A percentile compares a stretch with the other conserved stretches of the same genome.
Evolutionary conservation across 1,140 invertebrate genomes (phyloP).

Genomic region (Pseudomyrmex gracilis): DNA sequence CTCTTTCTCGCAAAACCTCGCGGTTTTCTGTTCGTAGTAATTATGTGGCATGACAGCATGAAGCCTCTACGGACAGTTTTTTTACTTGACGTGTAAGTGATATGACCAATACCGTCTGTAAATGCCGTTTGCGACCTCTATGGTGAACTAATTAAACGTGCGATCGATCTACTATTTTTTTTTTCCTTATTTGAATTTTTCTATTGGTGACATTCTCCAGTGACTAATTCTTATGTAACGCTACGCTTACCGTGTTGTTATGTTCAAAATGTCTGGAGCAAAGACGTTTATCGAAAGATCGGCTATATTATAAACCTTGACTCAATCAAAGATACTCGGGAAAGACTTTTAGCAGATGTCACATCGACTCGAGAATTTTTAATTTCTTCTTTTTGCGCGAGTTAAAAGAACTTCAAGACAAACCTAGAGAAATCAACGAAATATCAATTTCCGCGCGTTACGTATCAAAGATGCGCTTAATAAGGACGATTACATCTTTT

Average conservation of each 20-base stretch:
- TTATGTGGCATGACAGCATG: constrained; percentile 60
- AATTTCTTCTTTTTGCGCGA: not conserved
- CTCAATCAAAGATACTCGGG: no score
- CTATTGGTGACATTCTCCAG: not conserved
- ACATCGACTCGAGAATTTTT: not conserved
- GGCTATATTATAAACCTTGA: not conserved
- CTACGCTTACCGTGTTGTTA: not conserved
- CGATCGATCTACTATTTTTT: no score
- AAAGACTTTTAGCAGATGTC: not conserved
- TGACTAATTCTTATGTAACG: not conserved
- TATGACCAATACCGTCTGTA: not conserved
- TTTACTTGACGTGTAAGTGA: constrained; percentile 60
- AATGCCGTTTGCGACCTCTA: not conserved
- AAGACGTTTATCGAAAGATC: not conserved
- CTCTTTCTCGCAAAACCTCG: constrained; percentile 32
- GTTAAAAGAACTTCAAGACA: not conserved
- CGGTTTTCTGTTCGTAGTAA: constrained; percentile 53
- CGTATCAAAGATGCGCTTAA: not conserved
- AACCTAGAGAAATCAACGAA: not conserved
- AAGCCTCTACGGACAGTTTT: constrained; percentile 52
- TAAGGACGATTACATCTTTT: no score
- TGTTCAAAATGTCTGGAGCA: not conserved
- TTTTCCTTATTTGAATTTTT: not conserved
- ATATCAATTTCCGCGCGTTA: not conserved
- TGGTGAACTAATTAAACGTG: not conserved